These are phyloP conservation scores for Bombus vancouverensis DNA, from an alignment of 1,140 invertebrate species.

Conservation along the genomic window DNA sequence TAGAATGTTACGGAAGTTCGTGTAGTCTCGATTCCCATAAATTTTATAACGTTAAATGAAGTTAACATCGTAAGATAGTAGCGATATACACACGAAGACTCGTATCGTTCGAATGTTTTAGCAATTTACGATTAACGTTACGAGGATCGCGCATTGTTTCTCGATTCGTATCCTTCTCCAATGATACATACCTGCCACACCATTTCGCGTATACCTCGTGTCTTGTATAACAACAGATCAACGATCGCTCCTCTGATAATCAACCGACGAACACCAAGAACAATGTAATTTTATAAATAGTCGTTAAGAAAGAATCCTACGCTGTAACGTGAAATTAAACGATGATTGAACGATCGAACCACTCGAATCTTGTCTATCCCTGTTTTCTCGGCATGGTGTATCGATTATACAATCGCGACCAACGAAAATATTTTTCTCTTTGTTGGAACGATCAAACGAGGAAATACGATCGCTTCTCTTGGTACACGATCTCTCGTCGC, in stretches of 20 bases:
- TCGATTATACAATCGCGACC: neutral
- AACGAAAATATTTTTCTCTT: neutral
- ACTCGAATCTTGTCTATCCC: neutral
- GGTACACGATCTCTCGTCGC: neutral
- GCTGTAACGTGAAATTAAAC: conserved; percentile 17
- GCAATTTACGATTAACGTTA: neutral
- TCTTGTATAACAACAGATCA: neutral
- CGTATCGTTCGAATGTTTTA: neutral
- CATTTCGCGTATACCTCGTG: neutral
- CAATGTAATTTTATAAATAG: conserved; percentile 37
- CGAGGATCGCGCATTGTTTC: neutral
- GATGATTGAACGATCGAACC: neutral
- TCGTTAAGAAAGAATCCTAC: conserved; percentile 5
- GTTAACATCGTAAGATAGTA: too few species aligned
- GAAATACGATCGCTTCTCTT: neutral
- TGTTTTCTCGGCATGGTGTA: neutral
- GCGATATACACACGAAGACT: neutral
- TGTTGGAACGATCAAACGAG: neutral
- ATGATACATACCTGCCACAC: neutral
- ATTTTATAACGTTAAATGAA: neutral
- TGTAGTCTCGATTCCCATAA: neutral
- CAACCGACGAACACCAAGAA: conserved; percentile 20
- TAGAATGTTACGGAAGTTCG: neutral
- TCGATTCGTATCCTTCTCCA: neutral
- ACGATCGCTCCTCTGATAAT: conserved; percentile 10